These are phyloP conservation scores for Alethe castanea DNA, from an alignment of 2,113 vertebrate genomes.

Conservation along the genomic window DNA sequence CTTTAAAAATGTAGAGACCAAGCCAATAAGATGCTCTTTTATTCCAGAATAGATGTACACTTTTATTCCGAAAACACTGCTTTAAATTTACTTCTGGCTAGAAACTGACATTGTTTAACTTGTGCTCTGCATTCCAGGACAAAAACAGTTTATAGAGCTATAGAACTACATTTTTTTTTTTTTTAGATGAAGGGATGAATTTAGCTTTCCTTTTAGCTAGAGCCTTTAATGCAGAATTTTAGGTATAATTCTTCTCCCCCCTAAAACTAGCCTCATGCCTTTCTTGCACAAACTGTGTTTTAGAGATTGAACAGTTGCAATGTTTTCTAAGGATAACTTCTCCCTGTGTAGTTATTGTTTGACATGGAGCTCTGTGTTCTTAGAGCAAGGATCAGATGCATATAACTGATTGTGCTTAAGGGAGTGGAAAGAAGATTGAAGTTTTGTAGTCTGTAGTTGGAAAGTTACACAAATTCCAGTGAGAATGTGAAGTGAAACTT, in stretches of 20 bases:
- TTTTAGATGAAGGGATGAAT: background rate
- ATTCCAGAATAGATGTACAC: background rate
- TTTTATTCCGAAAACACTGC: background rate
- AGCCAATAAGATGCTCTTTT: conserved; percentile 58
- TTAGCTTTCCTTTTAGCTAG: background rate
- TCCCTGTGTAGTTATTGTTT: background rate
- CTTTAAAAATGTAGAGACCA: conserved; percentile 18
- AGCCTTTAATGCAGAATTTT: background rate
- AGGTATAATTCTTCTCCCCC: background rate
- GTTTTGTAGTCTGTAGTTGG: background rate
- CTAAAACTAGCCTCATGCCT: background rate
- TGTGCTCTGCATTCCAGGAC: conserved; percentile 49
- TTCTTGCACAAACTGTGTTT: background rate
- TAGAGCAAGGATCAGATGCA: background rate
- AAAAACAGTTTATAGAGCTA: conserved; percentile 38
- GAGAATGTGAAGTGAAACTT: background rate
- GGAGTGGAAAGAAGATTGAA: background rate
- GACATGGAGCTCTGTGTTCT: background rate
- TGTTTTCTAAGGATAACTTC: background rate
- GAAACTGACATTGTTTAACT: conserved; percentile 61
- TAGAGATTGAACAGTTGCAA: background rate
- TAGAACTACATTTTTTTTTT: background rate
- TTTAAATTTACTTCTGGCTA: conserved; percentile 53
- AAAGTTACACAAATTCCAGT: background rate
- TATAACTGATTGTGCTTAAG: background rate